phyloP scores from a whole-genome alignment of 2,113 vertebrate genomes.

The Pedetes capensis region DNA sequence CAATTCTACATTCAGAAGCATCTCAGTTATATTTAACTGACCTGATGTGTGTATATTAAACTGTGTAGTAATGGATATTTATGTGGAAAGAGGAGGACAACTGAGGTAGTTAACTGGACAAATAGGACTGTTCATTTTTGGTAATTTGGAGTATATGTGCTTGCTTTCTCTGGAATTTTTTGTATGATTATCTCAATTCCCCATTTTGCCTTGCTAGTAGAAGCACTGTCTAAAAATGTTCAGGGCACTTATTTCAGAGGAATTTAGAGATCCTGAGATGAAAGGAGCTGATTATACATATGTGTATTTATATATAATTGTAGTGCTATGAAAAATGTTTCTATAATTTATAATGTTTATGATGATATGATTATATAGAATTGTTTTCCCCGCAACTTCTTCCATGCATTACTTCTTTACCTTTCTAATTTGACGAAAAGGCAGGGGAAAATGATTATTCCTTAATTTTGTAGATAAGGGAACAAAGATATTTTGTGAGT shows the following conservation, averaged over 20 bases:
- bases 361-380: neutral
- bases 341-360: conserved; percentile 45
- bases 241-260: neutral
- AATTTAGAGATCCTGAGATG: conserved; percentile 34
- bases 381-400: conserved; percentile 29
- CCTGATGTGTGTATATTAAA: neutral
- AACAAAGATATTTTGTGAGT: conserved; percentile 6
- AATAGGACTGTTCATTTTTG: neutral
- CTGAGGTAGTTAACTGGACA: neutral
- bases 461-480: neutral
- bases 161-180: neutral
- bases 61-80: neutral
- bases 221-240: neutral
- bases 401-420: neutral
- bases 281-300: conserved; percentile 38
- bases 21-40: neutral
- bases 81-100: neutral
- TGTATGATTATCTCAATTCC: neutral
- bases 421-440: neutral
- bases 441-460: neutral
- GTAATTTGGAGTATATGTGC: neutral
- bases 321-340: conserved; percentile 31
- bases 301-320: conserved; percentile 50
- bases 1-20: neutral
- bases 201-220: neutral